phyloP scores from a whole-genome alignment of 2,888 invertebrate species.

The Agonopterix heracliana region DNA sequence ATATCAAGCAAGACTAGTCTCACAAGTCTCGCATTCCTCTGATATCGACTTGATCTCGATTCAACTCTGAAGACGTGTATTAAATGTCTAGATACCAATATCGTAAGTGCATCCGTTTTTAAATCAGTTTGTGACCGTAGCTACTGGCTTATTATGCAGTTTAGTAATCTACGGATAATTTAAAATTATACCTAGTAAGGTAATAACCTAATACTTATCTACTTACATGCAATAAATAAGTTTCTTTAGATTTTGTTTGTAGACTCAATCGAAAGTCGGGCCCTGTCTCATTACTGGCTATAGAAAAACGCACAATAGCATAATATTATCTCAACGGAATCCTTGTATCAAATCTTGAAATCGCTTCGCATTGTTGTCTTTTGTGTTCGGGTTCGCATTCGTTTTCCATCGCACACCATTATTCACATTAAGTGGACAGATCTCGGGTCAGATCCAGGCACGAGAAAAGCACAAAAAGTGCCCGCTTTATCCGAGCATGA shows the following conservation, averaged over 20 bases:
- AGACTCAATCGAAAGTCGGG: neutral
- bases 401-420: slow-evolving; percentile 76
- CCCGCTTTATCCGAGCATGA: slow-evolving; percentile 77
- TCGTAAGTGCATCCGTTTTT: neutral
- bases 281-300: slow-evolving; percentile 6
- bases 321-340: slow-evolving; percentile 54
- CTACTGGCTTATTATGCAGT: neutral
- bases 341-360: slow-evolving; percentile 72
- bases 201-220: neutral
- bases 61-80: slow-evolving; percentile 32
- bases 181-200: neutral
- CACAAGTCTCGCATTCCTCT: slow-evolving; percentile 48
- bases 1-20: too few species aligned
- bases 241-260: too few species aligned
- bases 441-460: slow-evolving; percentile 77
- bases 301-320: slow-evolving; percentile 34
- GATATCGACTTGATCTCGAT: slow-evolving; percentile 43
- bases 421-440: slow-evolving; percentile 77
- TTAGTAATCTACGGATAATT: neutral
- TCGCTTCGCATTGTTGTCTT: slow-evolving; percentile 73
- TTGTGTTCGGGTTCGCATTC: slow-evolving; percentile 72
- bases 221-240: neutral
- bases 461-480: slow-evolving; percentile 76
- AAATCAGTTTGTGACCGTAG: neutral
- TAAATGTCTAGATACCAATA: slow-evolving; percentile 18